phyloP scores from a whole-genome alignment of 2,888 invertebrate genomes.

The Drosophila neoperkinsi region DNA sequence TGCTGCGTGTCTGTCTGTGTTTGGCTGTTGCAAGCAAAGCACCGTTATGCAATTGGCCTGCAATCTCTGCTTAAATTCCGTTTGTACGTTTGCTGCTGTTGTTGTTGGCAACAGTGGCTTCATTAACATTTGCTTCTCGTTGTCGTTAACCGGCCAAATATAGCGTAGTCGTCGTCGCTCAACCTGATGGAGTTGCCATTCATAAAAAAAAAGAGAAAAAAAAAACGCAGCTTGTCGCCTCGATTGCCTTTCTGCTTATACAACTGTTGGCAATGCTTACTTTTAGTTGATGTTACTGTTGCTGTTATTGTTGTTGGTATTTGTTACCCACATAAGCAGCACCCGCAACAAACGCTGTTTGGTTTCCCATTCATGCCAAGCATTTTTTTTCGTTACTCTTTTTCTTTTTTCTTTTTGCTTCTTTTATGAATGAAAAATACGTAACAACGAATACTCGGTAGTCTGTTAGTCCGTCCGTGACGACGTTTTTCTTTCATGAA shows the following conservation, averaged over 20 bases:
- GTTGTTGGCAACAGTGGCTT: slow-evolving; percentile 69
- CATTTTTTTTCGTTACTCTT: slow-evolving; percentile 22
- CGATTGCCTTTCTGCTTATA: slow-evolving; percentile 50
- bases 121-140: slow-evolving; percentile 50
- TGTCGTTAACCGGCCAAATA: slow-evolving; percentile 24
- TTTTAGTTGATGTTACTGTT: slow-evolving; percentile 7
- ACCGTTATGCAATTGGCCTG: slow-evolving; percentile 77
- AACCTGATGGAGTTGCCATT: slow-evolving; percentile 58
- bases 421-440: slow-evolving; percentile 63
- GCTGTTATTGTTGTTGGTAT: slow-evolving; percentile 20
- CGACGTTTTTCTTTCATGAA: slow-evolving; percentile 67
- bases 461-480: slow-evolving; percentile 58
- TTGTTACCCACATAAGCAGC: slow-evolving; percentile 37
- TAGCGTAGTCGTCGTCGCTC: slow-evolving; percentile 42
- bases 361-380: slow-evolving; percentile 54
- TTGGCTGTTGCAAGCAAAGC: slow-evolving; percentile 53
- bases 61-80: slow-evolving; percentile 63
- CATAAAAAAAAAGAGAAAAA: slow-evolving; percentile 54
- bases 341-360: slow-evolving; percentile 54
- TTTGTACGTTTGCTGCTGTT: slow-evolving; percentile 37
- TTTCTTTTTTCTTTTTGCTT: slow-evolving; percentile 26
- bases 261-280: slow-evolving; percentile 40
- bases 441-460: slow-evolving; percentile 42
- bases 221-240: slow-evolving; percentile 12
- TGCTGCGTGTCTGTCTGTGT: slow-evolving; percentile 18